phyloP scores from a whole-genome alignment of 1,140 invertebrate species.

The Galendromus occidentalis region DNA sequence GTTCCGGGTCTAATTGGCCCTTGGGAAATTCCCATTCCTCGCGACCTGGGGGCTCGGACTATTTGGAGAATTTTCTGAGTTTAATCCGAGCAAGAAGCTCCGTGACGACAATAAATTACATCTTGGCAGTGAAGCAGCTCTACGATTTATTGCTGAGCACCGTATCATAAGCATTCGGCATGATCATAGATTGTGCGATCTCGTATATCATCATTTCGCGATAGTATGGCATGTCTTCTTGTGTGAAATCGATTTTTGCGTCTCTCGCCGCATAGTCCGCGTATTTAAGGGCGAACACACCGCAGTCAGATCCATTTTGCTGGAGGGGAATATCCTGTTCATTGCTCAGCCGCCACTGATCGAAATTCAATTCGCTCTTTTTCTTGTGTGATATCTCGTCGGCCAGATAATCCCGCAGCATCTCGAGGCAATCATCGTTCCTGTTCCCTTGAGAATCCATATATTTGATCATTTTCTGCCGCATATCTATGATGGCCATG shows the following conservation, averaged over 20 bases:
- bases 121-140: too few relatives aligned
- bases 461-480: conserved; percentile 52
- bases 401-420: conserved; percentile 49
- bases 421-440: conserved; percentile 49
- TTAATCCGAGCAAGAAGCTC: too few relatives aligned
- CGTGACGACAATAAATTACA: too few relatives aligned
- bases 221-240: conserved; percentile 76
- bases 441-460: conserved; percentile 77
- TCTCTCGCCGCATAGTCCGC: conserved; percentile 71
- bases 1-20: too few relatives aligned
- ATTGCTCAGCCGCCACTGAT: conserved; percentile 44
- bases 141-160: too few relatives aligned
- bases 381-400: conserved; percentile 75
- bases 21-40: too few relatives aligned
- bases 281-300: conserved; percentile 88
- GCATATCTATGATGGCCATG: conserved; percentile 67
- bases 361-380: conserved; percentile 44
- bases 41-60: too few relatives aligned
- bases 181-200: too few relatives aligned
- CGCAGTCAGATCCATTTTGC: conserved; percentile 91
- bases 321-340: conserved; percentile 70
- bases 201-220: conserved; percentile 77
- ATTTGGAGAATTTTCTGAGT: too few relatives aligned
- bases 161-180: too few relatives aligned
- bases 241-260: too few relatives aligned